Conservation (phyloP, 2,797 vertebrate genomes). For the Tamandua tetradactyla region DNA sequence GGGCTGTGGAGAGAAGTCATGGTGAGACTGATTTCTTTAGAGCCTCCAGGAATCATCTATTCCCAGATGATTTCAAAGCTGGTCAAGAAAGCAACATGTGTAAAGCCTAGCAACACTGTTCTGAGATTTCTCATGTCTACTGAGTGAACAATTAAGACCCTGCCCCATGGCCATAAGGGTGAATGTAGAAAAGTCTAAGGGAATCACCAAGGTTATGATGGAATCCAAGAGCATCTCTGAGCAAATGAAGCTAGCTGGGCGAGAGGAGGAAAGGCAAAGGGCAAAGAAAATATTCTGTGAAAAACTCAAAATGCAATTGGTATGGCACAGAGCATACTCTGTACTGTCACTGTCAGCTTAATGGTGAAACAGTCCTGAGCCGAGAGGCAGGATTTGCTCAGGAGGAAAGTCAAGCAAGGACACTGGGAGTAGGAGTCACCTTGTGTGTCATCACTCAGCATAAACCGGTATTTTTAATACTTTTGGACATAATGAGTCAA, state of each 20-base stretch:
- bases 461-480: slow-evolving; percentile 64
- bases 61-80: background rate
- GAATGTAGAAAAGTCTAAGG: background rate
- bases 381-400: slow-evolving; percentile 28
- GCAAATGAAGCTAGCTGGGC: background rate
- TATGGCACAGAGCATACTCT: background rate
- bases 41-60: background rate
- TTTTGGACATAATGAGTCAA: slow-evolving; percentile 63
- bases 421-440: slow-evolving; percentile 40
- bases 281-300: background rate
- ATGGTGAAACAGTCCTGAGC: slow-evolving; percentile 43
- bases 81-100: background rate
- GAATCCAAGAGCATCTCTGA: background rate
- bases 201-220: background rate
- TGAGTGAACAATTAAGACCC: background rate
- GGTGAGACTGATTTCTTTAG: background rate
- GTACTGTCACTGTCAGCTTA: background rate
- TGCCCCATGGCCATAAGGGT: background rate
- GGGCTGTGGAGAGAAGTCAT: background rate
- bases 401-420: slow-evolving; percentile 63
- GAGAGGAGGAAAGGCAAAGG: background rate
- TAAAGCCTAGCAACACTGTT: background rate
- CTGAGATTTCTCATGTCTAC: background rate
- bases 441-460: slow-evolving; percentile 61
- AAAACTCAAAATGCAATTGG: background rate